These are phyloP conservation scores for Adoxophyes honmai DNA, from an alignment of 1,140 invertebrate species.

Conservation along the genomic window DNA sequence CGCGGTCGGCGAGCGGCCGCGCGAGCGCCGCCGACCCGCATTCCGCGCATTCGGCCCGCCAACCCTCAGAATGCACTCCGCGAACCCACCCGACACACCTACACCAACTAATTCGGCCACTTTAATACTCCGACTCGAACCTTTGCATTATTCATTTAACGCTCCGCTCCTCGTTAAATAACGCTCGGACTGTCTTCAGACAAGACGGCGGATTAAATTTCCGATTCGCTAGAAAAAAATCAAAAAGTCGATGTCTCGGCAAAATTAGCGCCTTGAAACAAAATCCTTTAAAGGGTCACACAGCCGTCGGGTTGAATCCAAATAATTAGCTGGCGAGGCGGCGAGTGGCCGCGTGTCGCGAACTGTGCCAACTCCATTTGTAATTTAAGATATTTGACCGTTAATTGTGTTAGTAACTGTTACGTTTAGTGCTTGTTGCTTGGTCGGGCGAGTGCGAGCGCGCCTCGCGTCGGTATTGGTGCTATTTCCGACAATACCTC, in stretches of 20 bases:
- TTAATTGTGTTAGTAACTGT: constrained; percentile 64
- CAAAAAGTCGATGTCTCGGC: constrained; percentile 28
- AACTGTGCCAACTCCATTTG: constrained; percentile 56
- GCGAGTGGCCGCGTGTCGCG: constrained; percentile 53
- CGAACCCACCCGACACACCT: constrained; percentile 52
- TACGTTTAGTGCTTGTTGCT: constrained; percentile 65
- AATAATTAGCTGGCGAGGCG: constrained; percentile 57
- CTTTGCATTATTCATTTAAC: constrained; percentile 20
- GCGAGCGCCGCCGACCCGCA: constrained; percentile 46
- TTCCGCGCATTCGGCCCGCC: constrained; percentile 67
- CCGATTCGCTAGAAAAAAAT: constrained; percentile 19
- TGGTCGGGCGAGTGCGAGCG: constrained; percentile 39
- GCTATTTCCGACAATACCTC: constrained; percentile 32
- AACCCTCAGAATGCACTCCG: constrained; percentile 66
- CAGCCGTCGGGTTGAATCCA: constrained; percentile 51
- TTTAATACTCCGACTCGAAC: constrained; percentile 41
- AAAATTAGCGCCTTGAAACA: constrained; percentile 38
- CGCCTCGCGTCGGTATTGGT: constrained; percentile 24
- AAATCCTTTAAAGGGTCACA: constrained; percentile 45
- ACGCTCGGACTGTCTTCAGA: neutral
- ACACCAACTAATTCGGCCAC: constrained; percentile 65
- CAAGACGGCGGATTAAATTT: constrained; percentile 1
- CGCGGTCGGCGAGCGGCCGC: constrained; percentile 55
- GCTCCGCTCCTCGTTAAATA: neutral
- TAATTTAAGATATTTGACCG: constrained; percentile 66